These are phyloP conservation scores for Alethe diademata DNA, from an alignment of 2,113 vertebrate genomes.

Conservation along the genomic window DNA sequence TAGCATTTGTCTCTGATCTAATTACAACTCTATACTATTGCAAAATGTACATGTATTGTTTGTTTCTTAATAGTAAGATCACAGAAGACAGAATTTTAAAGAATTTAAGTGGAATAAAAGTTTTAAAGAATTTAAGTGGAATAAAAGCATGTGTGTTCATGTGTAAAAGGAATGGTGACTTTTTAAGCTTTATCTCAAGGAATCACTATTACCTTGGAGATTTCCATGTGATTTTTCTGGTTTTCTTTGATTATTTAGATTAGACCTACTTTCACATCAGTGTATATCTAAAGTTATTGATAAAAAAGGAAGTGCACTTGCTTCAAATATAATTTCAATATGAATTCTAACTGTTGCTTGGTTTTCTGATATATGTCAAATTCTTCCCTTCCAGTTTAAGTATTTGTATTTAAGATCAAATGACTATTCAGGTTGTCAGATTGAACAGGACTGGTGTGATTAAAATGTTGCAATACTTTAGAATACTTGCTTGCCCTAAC, in stretches of 20 bases:
- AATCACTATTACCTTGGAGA: background rate
- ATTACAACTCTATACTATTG: background rate
- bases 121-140: background rate
- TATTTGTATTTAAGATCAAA: background rate
- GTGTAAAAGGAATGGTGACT: background rate
- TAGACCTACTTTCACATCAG: background rate
- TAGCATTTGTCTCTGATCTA: background rate
- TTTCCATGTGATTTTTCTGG: background rate
- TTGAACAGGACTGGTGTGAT: background rate
- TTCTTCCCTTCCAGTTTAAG: background rate
- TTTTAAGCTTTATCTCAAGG: background rate
- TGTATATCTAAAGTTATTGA: background rate
- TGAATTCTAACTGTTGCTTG: background rate
- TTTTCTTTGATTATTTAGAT: background rate
- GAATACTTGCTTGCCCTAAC: background rate
- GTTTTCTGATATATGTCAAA: background rate
- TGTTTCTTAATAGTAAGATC: background rate
- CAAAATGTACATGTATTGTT: background rate
- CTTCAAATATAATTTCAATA: background rate
- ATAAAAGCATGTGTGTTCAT: background rate
- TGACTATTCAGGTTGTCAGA: background rate
- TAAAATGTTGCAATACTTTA: background rate
- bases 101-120: background rate
- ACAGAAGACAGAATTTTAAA: background rate
- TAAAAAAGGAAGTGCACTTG: background rate